A percentile compares a stretch with the other conserved stretches of the same genome.
Conservation (phyloP, 2,888 invertebrate genomes). For the Tubulanus polymorphus region DNA sequence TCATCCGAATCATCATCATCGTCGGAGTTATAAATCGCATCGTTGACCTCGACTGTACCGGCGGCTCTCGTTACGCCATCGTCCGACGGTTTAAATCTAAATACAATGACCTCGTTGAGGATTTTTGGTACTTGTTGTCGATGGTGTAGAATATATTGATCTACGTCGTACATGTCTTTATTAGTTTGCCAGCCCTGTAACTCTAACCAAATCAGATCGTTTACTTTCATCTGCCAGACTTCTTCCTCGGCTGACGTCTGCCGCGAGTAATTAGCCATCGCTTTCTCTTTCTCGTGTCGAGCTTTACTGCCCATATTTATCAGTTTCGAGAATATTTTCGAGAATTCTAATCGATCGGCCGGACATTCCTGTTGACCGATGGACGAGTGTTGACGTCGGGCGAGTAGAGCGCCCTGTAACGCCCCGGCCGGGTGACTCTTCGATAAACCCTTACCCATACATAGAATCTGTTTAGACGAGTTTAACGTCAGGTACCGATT, state of each 20-base stretch:
- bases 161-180: slow-evolving; percentile 70
- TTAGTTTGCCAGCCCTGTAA: slow-evolving; percentile 68
- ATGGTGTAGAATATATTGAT: slow-evolving; percentile 70
- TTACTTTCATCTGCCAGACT: slow-evolving; percentile 81
- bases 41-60: slow-evolving; percentile 15
- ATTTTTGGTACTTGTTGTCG: slow-evolving; percentile 68
- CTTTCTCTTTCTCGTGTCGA: slow-evolving; percentile 39
- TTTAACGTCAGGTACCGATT: background rate
- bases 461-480: background rate
- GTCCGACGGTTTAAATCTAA: slow-evolving; percentile 58
- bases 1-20: slow-evolving; percentile 11
- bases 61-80: background rate
- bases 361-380: slow-evolving; percentile 30
- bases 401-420: background rate
- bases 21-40: background rate
- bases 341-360: slow-evolving; percentile 37
- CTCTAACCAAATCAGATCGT: slow-evolving; percentile 88
- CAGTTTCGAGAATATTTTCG: slow-evolving; percentile 67
- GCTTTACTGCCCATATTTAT: slow-evolving; percentile 63
- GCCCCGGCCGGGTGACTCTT: no score
- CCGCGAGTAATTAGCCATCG: slow-evolving; percentile 26
- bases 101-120: slow-evolving; percentile 71
- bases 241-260: slow-evolving; percentile 73
- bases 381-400: slow-evolving; percentile 16
- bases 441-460: no score